These are phyloP conservation scores for Lithosia quadra DNA, from an alignment of 2,888 invertebrate species.

Conservation along the genomic window DNA sequence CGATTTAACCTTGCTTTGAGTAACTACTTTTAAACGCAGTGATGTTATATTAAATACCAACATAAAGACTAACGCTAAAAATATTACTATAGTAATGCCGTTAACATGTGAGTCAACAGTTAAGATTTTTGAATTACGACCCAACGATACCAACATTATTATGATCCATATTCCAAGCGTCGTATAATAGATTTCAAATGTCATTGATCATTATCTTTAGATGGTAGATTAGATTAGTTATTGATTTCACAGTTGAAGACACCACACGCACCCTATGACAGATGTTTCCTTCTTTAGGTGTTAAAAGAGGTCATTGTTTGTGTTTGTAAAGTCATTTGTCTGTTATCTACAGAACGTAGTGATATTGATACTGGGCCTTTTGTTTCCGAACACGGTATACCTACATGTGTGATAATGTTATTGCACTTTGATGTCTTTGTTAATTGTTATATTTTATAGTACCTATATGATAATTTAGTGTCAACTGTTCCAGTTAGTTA, in stretches of 20 bases:
- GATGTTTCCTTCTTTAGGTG: not conserved
- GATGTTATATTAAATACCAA: not conserved
- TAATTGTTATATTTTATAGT: not conserved
- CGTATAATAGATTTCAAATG: no score
- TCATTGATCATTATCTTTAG: no score
- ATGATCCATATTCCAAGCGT: not conserved
- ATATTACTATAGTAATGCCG: no score
- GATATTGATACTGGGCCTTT: slow-evolving; percentile 32
- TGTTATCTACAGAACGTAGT: slow-evolving; percentile 30
- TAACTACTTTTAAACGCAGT: no score
- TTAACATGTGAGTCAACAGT: no score
- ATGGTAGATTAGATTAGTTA: not conserved
- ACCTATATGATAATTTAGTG: no score
- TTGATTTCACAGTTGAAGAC: not conserved
- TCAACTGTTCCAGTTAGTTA: not conserved
- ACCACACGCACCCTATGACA: no score
- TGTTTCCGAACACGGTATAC: slow-evolving; percentile 17
- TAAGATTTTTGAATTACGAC: no score
- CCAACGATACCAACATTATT: no score
- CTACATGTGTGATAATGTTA: slow-evolving; percentile 8
- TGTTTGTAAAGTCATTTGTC: slow-evolving; percentile 1
- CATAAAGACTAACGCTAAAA: no score
- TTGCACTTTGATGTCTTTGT: slow-evolving; percentile 15
- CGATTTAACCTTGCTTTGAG: no score
- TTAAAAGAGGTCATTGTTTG: not conserved